phyloP scores from a whole-genome alignment of 2,113 vertebrate genomes.

The Perca flavescens region DNA sequence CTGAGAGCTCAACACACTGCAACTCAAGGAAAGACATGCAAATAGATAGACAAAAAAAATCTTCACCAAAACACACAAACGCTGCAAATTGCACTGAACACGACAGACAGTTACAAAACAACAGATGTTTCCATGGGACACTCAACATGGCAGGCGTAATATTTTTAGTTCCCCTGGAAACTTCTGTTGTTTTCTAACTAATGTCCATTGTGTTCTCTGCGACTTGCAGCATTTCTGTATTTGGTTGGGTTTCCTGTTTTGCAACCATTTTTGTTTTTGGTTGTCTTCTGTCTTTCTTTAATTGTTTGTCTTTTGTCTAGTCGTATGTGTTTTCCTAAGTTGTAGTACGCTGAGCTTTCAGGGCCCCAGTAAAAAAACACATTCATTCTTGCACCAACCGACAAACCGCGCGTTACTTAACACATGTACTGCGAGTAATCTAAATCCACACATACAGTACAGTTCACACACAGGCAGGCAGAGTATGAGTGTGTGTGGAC shows the following conservation, averaged over 20 bases:
- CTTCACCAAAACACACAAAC: not conserved
- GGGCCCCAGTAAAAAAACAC: not conserved
- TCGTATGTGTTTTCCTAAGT: not conserved
- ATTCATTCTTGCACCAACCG: not conserved
- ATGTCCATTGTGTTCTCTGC: not conserved
- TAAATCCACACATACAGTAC: conserved; percentile 13
- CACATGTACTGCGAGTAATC: not conserved
- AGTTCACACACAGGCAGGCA: not conserved
- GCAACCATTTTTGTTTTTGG: not conserved
- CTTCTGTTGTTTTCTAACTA: not conserved
- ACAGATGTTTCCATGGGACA: not conserved
- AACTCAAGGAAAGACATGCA: not conserved
- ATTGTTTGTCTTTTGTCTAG: not conserved
- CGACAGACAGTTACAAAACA: not conserved
- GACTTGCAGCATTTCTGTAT: not conserved
- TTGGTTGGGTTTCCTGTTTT: no score
- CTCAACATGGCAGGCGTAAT: not conserved
- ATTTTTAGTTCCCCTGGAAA: not conserved
- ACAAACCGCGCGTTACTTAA: not conserved
- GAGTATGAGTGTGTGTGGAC: not conserved
- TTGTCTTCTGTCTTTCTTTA: not conserved
- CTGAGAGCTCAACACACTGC: not conserved
- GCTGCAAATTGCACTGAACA: not conserved
- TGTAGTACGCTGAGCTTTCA: not conserved
- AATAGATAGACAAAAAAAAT: not conserved